phyloP scores from a whole-genome alignment of 2,797 vertebrate genomes.

The Sciaenops ocellatus region DNA sequence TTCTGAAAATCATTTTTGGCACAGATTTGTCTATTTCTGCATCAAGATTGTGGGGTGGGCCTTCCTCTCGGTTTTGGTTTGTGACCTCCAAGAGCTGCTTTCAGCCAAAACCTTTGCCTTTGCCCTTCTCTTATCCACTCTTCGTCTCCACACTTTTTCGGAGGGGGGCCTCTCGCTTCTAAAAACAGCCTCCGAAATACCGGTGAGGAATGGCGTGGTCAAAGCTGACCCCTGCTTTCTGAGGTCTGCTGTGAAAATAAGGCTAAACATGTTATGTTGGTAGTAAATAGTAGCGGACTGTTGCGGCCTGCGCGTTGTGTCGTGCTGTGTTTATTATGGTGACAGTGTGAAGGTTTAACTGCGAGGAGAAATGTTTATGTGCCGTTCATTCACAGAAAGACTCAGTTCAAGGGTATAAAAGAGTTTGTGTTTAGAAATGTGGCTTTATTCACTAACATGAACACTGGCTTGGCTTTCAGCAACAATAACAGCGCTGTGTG shows the following conservation, averaged over 20 bases:
- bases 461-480: slow-evolving; percentile 4
- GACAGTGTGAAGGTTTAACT: slow-evolving; percentile 23
- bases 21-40: slow-evolving; percentile 33
- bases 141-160: slow-evolving; percentile 12
- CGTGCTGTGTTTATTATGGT: slow-evolving; percentile 35
- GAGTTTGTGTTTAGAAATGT: slow-evolving; percentile 40
- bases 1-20: slow-evolving; percentile 13
- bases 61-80: slow-evolving; percentile 48
- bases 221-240: slow-evolving; percentile 50
- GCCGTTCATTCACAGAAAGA: not conserved
- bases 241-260: slow-evolving; percentile 44
- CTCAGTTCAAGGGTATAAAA: not conserved
- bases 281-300: slow-evolving; percentile 50
- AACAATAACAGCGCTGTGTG: not conserved
- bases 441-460: slow-evolving; percentile 2
- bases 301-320: not conserved
- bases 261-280: slow-evolving; percentile 39
- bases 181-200: slow-evolving; percentile 66
- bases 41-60: slow-evolving; percentile 42
- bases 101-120: slow-evolving; percentile 1
- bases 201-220: slow-evolving; percentile 54
- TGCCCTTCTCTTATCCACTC: not conserved
- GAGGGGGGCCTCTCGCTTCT: slow-evolving; percentile 48
- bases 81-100: slow-evolving; percentile 34
- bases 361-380: not conserved